Percentiles rank a stretch among this genome's conserved stretches.
phyloP scores from a whole-genome alignment of 2,888 invertebrate genomes.

The Azorinus chamasolen region DNA sequence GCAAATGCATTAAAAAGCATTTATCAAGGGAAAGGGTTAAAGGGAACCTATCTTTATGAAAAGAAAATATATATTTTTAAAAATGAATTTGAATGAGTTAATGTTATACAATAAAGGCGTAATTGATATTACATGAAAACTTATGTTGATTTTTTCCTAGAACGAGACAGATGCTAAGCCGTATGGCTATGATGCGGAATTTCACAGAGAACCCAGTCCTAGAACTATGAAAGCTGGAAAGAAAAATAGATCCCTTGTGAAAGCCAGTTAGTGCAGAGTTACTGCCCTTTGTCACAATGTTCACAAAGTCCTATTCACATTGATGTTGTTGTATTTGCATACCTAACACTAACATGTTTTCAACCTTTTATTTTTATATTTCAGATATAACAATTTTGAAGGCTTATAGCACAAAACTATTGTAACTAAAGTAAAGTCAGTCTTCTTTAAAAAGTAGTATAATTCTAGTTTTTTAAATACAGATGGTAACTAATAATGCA shows the following conservation, averaged over 20 bases:
- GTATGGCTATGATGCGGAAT: constrained; percentile 74
- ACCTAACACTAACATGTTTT: constrained; percentile 1
- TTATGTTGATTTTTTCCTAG: constrained; percentile 15
- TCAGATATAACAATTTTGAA: neutral
- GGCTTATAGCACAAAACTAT: no score
- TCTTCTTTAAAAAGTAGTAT: no score
- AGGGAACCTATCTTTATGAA: no score
- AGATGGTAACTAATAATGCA: no score
- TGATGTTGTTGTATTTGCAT: neutral
- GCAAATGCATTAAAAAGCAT: no score
- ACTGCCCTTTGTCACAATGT: constrained; percentile 27
- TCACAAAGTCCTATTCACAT: neutral
- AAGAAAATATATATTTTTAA: no score
- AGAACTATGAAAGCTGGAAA: constrained; percentile 53
- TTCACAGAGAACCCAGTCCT: constrained; percentile 69
- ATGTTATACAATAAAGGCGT: no score
- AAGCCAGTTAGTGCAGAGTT: constrained; percentile 58
- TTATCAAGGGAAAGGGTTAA: no score
- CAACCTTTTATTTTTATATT: neutral
- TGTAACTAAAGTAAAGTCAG: no score
- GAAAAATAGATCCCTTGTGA: constrained; percentile 43
- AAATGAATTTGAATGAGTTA: no score
- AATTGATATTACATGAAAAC: neutral
- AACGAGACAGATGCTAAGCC: constrained; percentile 69
- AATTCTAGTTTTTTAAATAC: no score